Evolutionary conservation across 64 coral and sea anemone genomes (phyloP).

Genomic region (Montipora efflorescens): DNA sequence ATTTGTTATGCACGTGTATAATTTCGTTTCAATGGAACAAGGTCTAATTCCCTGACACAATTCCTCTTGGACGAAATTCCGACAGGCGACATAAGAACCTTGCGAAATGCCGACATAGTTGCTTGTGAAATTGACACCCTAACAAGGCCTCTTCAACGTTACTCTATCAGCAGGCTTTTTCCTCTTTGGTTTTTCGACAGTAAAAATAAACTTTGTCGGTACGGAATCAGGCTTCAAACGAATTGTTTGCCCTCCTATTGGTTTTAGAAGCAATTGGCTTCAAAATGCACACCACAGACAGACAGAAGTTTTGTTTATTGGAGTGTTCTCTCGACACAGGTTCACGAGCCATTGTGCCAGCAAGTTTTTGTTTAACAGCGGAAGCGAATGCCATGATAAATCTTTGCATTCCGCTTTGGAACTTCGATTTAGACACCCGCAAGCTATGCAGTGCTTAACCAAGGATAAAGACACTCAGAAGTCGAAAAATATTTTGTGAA

Average conservation of each 20-base stretch:
- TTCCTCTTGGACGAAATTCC: no score
- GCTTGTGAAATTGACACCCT: no score
- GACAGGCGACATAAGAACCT: no score
- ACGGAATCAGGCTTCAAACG: constrained; percentile 67
- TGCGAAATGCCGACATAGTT: no score
- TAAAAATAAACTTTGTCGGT: not conserved
- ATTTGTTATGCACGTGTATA: no score
- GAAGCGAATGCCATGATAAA: constrained; percentile 67
- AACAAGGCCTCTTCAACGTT: not conserved
- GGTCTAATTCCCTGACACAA: no score
- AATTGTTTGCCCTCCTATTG: constrained; percentile 18
- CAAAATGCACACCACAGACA: not conserved
- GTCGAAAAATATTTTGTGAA: no score
- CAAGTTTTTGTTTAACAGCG: constrained; percentile 52
- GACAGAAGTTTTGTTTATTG: constrained; percentile 53
- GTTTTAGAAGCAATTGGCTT: not conserved
- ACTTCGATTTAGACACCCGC: constrained; percentile 61
- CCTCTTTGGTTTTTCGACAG: constrained; percentile 40
- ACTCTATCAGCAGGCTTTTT: constrained; percentile 54
- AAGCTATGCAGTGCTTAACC: constrained; percentile 74
- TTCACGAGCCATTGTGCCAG: constrained; percentile 74
- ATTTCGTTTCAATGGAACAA: no score
- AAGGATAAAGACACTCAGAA: constrained; percentile 4
- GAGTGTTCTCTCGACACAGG: constrained; percentile 64
- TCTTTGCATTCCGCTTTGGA: constrained; percentile 37